Conservation (phyloP, 2,113 vertebrate species). For the Xiphorhynchus elegans region DNA sequence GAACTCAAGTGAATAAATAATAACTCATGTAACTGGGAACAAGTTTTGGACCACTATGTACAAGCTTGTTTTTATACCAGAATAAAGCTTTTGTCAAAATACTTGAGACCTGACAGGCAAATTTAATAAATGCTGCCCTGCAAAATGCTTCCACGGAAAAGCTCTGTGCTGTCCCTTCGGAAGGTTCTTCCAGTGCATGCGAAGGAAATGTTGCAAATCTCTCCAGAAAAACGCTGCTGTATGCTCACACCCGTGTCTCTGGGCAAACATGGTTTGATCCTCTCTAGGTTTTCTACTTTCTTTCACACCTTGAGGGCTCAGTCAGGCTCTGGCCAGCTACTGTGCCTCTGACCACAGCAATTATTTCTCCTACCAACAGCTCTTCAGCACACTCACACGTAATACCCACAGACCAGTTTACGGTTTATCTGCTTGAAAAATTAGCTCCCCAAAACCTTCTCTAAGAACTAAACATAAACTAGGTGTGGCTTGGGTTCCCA, state of each 20-base stretch:
- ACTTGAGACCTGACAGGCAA: neutral
- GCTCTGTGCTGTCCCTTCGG: neutral
- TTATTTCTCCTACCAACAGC: fast-evolving
- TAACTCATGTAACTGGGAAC: neutral
- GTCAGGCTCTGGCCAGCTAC: neutral
- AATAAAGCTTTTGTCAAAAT: conserved; percentile 15
- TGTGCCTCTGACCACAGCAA: neutral
- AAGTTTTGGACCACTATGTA: neutral
- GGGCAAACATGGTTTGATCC: neutral
- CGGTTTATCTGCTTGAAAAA: neutral
- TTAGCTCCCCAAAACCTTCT: neutral
- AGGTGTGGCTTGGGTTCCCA: neutral
- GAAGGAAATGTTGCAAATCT: neutral
- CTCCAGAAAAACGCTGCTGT: fast-evolving
- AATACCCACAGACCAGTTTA: neutral
- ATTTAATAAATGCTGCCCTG: neutral
- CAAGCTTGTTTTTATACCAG: neutral
- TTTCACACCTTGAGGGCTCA: neutral
- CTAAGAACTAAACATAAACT: neutral
- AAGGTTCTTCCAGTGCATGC: neutral
- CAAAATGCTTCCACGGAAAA: neutral
- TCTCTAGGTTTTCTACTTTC: neutral
- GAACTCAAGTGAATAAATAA: neutral
- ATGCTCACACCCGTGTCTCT: neutral
- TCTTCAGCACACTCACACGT: neutral